phyloP scores from a whole-genome alignment of 92 coral and sea anemone species.

The Parazoanthus swiftii region DNA sequence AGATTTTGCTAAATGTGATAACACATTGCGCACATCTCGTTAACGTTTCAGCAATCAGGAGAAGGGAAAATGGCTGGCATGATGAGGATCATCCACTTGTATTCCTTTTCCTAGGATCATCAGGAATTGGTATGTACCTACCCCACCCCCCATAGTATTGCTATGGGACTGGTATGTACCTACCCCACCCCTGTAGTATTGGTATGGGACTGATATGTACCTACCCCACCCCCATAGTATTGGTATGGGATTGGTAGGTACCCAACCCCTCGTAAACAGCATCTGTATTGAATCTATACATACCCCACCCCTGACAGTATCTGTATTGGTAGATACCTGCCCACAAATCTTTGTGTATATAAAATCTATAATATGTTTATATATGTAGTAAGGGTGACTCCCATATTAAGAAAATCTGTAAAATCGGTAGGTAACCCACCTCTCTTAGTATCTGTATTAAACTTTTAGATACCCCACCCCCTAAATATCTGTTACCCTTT shows the following conservation, averaged over 20 bases:
- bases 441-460: too few relatives aligned
- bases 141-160: neutral
- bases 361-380: too few relatives aligned
- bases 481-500: too few relatives aligned
- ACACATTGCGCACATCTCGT: neutral
- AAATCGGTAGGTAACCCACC: too few relatives aligned
- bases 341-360: too few relatives aligned
- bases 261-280: neutral
- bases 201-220: neutral
- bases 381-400: too few relatives aligned
- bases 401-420: too few relatives aligned
- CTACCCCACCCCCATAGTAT: neutral
- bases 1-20: too few relatives aligned
- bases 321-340: too few relatives aligned
- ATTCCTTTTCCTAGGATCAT: conserved; percentile 91
- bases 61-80: conserved; percentile 99
- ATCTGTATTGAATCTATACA: neutral
- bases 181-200: neutral
- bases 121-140: conserved; percentile 85
- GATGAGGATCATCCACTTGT: conserved; percentile 97
- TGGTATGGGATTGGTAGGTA: neutral
- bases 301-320: neutral
- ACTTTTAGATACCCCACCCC: neutral
- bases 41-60: conserved; percentile 75
- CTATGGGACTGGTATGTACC: neutral